Base-by-base conservation (phyloP, 1,140 invertebrate genomes). In the Drosophila paulistorum region DNA sequence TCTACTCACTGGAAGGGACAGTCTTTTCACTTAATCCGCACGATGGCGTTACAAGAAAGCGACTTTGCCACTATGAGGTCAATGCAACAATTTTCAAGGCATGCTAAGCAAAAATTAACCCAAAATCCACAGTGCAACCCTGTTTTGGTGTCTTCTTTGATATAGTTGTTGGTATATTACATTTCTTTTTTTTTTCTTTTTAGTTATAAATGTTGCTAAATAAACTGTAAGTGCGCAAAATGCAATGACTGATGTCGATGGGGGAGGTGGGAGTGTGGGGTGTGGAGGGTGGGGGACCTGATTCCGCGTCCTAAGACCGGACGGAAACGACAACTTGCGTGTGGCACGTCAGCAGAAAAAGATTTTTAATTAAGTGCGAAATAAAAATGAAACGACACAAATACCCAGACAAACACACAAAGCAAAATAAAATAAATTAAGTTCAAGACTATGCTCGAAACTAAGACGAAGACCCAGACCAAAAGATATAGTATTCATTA, bases 311-410 rank as follows among this genome's bases (percentile, higher is more conserved):
- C 17, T 9, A 20, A 10, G 17, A 11, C 4, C 17, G 17, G 9
- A 51, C 17, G 45, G 45, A 51, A 51, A 51, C 45, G 9, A 11
- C 45, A 11, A 51, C 17, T 51, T 81, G 82, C 82, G 81, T 85
- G 81, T 71, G 61, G 71, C 82, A 85, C 82, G 82, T 72, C 78
- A 85, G 77, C 78, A 39, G 37, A 71, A 74, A 26, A 62, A 11
- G 66, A 69, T 86, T 78, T 71, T 78, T 81, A 86, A 81, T 85
- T 81, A 85, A 84, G 81, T 81, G 81, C 62, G 71, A 85, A 85
- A 69, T 73, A 79, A 77, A 79, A 76, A 65, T 65, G 69, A 54
- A 68, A 64, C 39, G 23, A 61, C 63, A 54, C 41, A 42, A 37
- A 35, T 41, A 60, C 62, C 35, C 26, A 45, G 37, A 30, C 10